Percentiles rank a stretch among this genome's conserved stretches.
These are phyloP conservation scores for Bathynomus jamesi DNA, from an alignment of 1,140 invertebrate species.

Conservation along the genomic window DNA sequence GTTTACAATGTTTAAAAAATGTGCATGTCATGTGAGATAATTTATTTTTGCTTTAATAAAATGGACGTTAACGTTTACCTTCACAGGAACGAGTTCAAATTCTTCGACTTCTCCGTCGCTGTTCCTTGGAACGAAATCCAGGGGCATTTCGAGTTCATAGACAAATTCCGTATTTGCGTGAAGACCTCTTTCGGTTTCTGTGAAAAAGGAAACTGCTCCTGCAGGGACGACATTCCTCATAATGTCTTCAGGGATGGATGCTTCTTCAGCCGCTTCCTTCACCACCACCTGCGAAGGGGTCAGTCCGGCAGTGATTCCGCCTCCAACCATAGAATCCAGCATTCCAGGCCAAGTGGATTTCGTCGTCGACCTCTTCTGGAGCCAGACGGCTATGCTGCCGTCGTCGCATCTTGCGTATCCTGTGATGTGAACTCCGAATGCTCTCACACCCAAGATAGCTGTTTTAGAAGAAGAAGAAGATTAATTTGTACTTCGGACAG, in stretches of 20 bases:
- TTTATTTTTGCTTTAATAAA: not conserved
- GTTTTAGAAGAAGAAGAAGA: slow-evolving; percentile 13
- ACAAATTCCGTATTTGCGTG: slow-evolving; percentile 8
- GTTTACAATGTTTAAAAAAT: not conserved
- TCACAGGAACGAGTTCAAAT: slow-evolving; percentile 1
- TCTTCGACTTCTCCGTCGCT: slow-evolving; percentile 4
- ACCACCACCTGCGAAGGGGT: slow-evolving; percentile 68
- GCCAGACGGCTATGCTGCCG: slow-evolving; percentile 79
- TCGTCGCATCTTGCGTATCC: slow-evolving; percentile 77
- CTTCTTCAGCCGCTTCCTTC: slow-evolving; percentile 90
- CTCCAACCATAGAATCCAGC: slow-evolving; percentile 84
- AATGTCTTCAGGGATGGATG: slow-evolving; percentile 66
- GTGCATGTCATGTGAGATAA: not conserved
- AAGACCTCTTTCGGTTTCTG: slow-evolving; percentile 8
- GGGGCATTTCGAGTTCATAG: slow-evolving; percentile 6
- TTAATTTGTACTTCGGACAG: slow-evolving; percentile 4
- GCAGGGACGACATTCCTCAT: slow-evolving; percentile 65
- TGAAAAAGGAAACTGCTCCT: slow-evolving; percentile 64
- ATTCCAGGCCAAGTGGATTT: slow-evolving; percentile 93
- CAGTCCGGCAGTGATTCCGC: slow-evolving; percentile 79
- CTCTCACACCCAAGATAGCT: slow-evolving; percentile 81
- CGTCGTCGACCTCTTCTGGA: slow-evolving; percentile 76
- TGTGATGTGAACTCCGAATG: slow-evolving; percentile 90
- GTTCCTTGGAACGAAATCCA: slow-evolving; percentile 5
- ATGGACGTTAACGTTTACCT: not conserved